Conservation (phyloP, 2,888 invertebrate genomes). For the Hyles lineata region DNA sequence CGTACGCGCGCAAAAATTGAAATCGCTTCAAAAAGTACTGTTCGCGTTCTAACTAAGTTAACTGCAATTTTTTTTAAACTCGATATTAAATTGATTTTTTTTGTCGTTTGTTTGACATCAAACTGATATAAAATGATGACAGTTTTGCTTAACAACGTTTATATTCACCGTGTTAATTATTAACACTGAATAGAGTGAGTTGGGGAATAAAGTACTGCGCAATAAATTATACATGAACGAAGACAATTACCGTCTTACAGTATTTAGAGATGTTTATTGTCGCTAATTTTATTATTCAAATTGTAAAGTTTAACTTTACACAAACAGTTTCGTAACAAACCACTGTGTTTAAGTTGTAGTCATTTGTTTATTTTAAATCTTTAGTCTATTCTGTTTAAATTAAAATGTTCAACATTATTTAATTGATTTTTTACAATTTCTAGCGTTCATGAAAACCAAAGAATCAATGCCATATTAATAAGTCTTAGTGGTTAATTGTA, state of each 20-base stretch:
- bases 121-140: background rate
- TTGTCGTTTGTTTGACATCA: slow-evolving; percentile 22
- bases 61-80: slow-evolving; percentile 32
- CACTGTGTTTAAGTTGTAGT: no score
- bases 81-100: slow-evolving; percentile 34
- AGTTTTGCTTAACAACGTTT: slow-evolving; percentile 17
- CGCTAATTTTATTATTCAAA: no score
- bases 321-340: no score
- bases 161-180: slow-evolving; percentile 2
- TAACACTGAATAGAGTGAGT: slow-evolving; percentile 3
- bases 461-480: no score
- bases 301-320: no score
- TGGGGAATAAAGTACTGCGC: background rate
- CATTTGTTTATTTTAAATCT: no score
- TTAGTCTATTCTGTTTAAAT: no score
- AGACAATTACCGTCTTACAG: background rate
- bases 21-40: slow-evolving; percentile 28
- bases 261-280: background rate
- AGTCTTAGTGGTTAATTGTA: no score
- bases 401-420: no score
- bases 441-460: no score
- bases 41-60: slow-evolving; percentile 32
- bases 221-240: background rate
- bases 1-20: slow-evolving; percentile 3
- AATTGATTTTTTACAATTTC: no score